Evolutionary conservation across 1,140 invertebrate species (phyloP).

Genomic region (Drosophila ficusphila): DNA sequence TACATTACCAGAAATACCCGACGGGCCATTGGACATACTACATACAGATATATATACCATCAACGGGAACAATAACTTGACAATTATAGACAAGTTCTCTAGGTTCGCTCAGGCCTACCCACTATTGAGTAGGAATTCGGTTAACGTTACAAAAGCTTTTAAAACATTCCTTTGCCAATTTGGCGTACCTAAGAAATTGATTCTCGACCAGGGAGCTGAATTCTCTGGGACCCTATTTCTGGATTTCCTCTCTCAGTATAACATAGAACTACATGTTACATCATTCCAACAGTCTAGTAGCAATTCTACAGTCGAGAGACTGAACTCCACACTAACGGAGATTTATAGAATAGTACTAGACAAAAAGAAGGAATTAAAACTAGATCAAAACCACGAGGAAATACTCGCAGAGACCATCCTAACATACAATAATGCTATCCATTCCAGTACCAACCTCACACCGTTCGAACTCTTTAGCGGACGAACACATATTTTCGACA

Average conservation of each 20-base stretch:
- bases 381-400: constrained; percentile 1
- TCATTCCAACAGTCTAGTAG: background rate
- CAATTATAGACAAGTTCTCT: background rate
- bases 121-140: background rate
- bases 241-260: background rate
- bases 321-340: constrained; percentile 18
- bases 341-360: constrained; percentile 7
- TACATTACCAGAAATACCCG: background rate
- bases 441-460: no score
- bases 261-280: background rate
- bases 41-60: background rate
- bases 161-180: background rate
- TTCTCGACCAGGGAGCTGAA: background rate
- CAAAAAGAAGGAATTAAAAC: background rate
- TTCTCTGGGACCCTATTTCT: background rate
- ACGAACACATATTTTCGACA: no score
- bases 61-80: background rate
- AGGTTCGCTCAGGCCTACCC: background rate
- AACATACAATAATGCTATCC: constrained; percentile 7
- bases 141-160: background rate
- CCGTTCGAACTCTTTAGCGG: no score
- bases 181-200: background rate
- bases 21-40: background rate
- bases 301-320: constrained; percentile 1
- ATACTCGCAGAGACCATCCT: constrained; percentile 9